Evolutionary conservation across 2,113 vertebrate genomes (phyloP), one percentile per base, ranked within the genome.

Genomic region (Oncorhynchus keta): DNA sequence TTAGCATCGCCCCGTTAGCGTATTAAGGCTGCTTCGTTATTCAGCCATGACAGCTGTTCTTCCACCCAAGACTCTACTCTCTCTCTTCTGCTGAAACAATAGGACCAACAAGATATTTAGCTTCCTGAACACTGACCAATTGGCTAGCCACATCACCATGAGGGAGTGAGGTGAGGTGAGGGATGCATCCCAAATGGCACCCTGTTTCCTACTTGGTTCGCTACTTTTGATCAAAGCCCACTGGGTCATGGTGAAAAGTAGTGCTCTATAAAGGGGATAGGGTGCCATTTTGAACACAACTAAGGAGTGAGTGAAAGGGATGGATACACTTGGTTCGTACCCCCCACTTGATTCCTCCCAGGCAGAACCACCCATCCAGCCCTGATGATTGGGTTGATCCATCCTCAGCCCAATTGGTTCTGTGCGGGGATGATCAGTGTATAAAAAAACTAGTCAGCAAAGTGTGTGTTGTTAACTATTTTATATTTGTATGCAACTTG

Each of bases 1-100:
- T 86, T 79, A 82, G 69, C 70, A 61, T 61, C 6, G 51, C 69
- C 77, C 26, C 72, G 65, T 82, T 73, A 75, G 66, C 16, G 70
- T 48, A 79, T 68, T 77, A 71, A 73, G 70, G 18, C 16, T 45
- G 70, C 48, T 70, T 81, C 81, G 80, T 68, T 87, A 84, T 87
- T 85, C 82, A 86, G 74, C 64, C 72, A 57, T 73, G 76, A 81
- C 85, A 90, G 84, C 80, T 86, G 85, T 77, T 84, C 79, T 74
- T 70, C 72, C 68, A 85, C 68, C 70, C 74, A 72, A 76, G 78
- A 77, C 74, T 79, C 79, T 75, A 16, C 49, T 4, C 49, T 73
- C 73, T 68, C 73, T 79, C 78, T 76, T 73, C 75, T 70, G 57
- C 80, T 76, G 51, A 51, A 83, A 81, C 51, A 73, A 79, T 73